A percentile compares a stretch with the other conserved stretches of the same genome.
Conservation (phyloP, 2,797 vertebrate species). For the Diglossa cyanea region DNA sequence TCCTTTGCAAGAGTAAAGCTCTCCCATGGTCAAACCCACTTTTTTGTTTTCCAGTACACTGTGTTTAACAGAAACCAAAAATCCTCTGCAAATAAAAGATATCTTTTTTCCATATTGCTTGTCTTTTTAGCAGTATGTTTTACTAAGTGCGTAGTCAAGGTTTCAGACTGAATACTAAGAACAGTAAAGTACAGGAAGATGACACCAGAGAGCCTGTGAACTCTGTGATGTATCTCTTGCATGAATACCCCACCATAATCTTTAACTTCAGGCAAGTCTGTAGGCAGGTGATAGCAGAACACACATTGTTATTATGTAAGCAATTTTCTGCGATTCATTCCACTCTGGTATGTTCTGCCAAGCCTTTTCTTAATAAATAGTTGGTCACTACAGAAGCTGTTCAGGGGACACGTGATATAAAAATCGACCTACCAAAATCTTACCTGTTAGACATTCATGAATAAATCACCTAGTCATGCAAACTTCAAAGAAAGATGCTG, state of each 20-base stretch:
- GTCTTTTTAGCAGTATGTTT: neutral
- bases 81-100: neutral
- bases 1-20: neutral
- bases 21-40: neutral
- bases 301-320: neutral
- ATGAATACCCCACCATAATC: neutral
- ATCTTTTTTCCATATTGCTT: neutral
- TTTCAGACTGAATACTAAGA: neutral
- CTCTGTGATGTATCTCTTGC: neutral
- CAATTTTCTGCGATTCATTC: neutral
- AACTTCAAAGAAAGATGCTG: conserved; percentile 24
- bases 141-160: neutral
- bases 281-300: neutral
- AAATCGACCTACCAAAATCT: neutral
- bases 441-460: neutral
- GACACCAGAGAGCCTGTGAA: neutral
- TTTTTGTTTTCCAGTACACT: neutral
- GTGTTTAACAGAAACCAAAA: neutral
- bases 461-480: neutral
- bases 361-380: neutral
- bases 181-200: neutral
- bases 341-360: neutral
- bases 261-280: neutral
- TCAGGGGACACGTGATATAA: neutral
- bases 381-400: neutral